phyloP scores from a whole-genome alignment of 1,140 invertebrate species.

The Drosophila parvula region DNA sequence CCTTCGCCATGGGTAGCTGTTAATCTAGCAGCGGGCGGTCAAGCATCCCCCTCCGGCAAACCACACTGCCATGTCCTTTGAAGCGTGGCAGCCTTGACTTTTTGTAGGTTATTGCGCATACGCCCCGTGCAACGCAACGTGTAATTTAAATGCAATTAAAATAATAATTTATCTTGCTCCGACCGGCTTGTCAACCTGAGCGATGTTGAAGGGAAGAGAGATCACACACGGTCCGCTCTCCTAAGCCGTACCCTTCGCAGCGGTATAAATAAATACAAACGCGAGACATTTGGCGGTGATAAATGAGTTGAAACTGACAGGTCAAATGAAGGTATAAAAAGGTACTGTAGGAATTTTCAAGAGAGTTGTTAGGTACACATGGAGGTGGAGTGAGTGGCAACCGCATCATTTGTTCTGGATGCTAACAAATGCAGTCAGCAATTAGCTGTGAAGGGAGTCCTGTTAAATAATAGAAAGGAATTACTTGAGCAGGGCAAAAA shows the following conservation, averaged over 20 bases:
- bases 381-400: neutral
- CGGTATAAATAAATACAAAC: constrained; percentile 54
- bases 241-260: constrained; percentile 32
- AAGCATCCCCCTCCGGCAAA: neutral
- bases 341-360: constrained; percentile 36
- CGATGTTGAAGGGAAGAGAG: constrained; percentile 25
- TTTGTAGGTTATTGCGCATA: constrained; percentile 65
- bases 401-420: constrained; percentile 51
- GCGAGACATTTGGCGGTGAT: constrained; percentile 63
- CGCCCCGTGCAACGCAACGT: constrained; percentile 51
- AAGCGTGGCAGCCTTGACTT: constrained; percentile 45
- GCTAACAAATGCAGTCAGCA: constrained; percentile 36
- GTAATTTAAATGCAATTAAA: constrained; percentile 82
- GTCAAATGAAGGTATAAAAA: constrained; percentile 64
- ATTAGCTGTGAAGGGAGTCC: constrained; percentile 31
- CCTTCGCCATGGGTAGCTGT: constrained; percentile 33
- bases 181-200: constrained; percentile 56
- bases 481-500: neutral
- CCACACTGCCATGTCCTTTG: constrained; percentile 16
- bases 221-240: constrained; percentile 55
- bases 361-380: constrained; percentile 16
- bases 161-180: constrained; percentile 80
- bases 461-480: constrained; percentile 9
- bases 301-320: constrained; percentile 73
- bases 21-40: constrained; percentile 63